Base-by-base conservation (phyloP, 2,113 vertebrate species). In the Carettochelys insculpta region DNA sequence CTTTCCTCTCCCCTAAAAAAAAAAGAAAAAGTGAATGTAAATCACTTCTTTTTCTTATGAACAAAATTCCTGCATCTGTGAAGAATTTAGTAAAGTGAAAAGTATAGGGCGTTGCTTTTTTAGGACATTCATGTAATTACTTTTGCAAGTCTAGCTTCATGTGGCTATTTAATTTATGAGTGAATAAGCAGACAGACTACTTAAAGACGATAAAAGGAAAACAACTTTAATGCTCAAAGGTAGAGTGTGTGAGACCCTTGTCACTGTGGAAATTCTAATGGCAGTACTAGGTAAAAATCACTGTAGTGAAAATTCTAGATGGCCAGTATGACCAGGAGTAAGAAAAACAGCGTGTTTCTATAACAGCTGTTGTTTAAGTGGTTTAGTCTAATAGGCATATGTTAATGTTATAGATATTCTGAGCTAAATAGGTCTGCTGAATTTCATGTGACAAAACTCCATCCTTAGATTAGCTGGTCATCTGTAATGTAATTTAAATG, bases 231-330 rank as follows among this genome's bases (percentile, higher is more conserved):
- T 77, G 51, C 50, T 90, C 31, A 10, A 12, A 43, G 76, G 22
- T 45, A 50, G n/a, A n/a, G n/a, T n/a, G 11, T 50, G 51, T 48
- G 31, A 84, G 43, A 78, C 43, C 1, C 0, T 8, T 34, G 34
- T 79, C 0, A 1, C n/a, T 45, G 38, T 0, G 16, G 14, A 80
- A 41, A 2, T 73, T 80, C 16, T 2, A 84, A 27, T 4, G 79
- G 5, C 5, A 38, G 47, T 38, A 2, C 65, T 53, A 82, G 38
- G 22, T 68, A 82, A 94, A 95, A 88, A 38, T n/a, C 45, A 5
- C 10, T 54, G 12, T n/a, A 80, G 10, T 88, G 47, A 83, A 78
- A 77, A 50, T 79, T 31, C 47, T 3, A 86, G 68, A 86, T 82
- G 4, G 5, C 29, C 34, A 38, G 65, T 89, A 83, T 61, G 84